Evolutionary conservation across 2,797 vertebrate genomes (phyloP), one percentile per base, ranked within the genome.

Genomic region (Selene dorsalis): DNA sequence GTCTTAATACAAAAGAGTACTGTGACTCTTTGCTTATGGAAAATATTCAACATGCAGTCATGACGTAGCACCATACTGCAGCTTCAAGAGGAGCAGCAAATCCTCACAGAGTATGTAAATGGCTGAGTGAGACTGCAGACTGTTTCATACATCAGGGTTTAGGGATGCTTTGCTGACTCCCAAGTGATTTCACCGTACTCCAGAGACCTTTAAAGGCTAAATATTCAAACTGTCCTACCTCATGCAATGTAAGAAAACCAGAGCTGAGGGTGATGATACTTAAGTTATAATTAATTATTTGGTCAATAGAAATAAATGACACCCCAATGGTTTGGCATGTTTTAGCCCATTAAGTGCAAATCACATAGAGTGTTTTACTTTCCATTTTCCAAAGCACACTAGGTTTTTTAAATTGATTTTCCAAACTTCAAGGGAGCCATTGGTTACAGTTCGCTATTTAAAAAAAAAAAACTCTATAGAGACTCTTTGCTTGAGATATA

Each of bases 311-410:
- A 55, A 76, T 57, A 62, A 74, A 69, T 72, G 3, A 68, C 43
- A 76, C 56, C 28, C 56, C 18, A 13, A 28, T 73, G 65, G 24
- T 77, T 74, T 75, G 43, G 61, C 61, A 60, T 60, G 53, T 69
- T 77, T 74, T 32, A 70, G 39, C 14, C 22, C 70, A 77, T 83
- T 80, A 74, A 69, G 73, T 62, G 18, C 67, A 61, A 68, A 68
- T 45, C 35, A 68, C 64, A 61, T 9, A 4, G 12, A 66, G 30
- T 16, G 57, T 67, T 79, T 74, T 69, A 70, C 32, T 80, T 83
- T 69, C 60, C 71, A 78, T 70, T 78, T 76, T 66, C 79, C 72
- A 75, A 55, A 68, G 59, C 69, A 50, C 41, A 57, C 3, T 12
- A 68, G 41, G 13, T 47, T 52, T 62, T 71, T 66, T 64, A 74